These are phyloP conservation scores for Epinephelus fuscoguttatus DNA, from an alignment of 2,113 vertebrate species.

Conservation along the genomic window DNA sequence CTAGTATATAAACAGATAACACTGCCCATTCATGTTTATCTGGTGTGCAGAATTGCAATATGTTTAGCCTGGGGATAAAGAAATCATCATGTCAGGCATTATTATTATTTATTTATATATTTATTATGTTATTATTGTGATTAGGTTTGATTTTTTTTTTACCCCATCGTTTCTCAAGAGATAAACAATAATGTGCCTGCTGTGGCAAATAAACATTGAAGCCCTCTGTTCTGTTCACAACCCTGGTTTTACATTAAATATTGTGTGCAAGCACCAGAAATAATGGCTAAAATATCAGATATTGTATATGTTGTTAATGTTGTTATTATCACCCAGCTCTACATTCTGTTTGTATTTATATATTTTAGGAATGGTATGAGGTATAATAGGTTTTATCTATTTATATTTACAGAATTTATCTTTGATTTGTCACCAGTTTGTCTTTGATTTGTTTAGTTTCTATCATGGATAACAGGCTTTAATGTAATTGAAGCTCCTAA, in stretches of 20 bases:
- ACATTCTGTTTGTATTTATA: background rate
- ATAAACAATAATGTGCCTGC: background rate
- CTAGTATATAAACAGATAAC: background rate
- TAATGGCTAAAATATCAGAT: background rate
- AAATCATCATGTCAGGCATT: background rate
- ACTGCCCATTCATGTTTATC: background rate
- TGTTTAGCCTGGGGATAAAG: background rate
- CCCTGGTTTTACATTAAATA: background rate
- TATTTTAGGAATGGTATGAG: background rate
- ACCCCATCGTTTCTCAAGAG: background rate
- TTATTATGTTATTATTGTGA: background rate
- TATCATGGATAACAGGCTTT: background rate
- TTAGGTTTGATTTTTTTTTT: background rate
- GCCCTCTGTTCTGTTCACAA: background rate
- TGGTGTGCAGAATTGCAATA: background rate
- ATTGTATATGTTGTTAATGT: background rate
- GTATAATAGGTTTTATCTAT: background rate
- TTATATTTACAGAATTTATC: background rate
- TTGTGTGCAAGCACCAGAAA: background rate
- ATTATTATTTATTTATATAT: background rate
- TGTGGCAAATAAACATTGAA: background rate
- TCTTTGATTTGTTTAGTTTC: background rate
- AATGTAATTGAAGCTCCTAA: background rate
- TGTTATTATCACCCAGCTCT: background rate
- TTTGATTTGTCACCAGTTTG: background rate